These are phyloP conservation scores for Neogobius melanostomus DNA, from an alignment of 2,113 vertebrate species.

Conservation along the genomic window DNA sequence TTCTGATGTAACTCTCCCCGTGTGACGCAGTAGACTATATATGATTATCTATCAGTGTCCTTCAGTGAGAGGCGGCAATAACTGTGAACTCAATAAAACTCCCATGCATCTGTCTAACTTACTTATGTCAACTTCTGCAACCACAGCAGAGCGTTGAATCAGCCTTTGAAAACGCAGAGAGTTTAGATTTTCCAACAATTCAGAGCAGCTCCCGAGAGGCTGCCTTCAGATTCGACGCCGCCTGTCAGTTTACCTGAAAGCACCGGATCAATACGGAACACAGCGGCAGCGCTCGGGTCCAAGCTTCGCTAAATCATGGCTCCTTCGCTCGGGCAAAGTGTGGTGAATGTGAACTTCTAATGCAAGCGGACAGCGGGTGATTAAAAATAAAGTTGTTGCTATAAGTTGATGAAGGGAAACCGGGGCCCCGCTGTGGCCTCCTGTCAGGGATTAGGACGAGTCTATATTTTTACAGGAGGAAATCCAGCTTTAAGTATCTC, in stretches of 20 bases:
- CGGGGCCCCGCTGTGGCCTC: slow-evolving; percentile 46
- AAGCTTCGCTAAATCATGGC: slow-evolving; percentile 12
- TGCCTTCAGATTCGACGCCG: slow-evolving; percentile 1
- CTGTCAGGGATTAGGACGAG: slow-evolving; percentile 56
- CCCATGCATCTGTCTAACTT: neutral
- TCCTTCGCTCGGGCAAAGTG: neutral
- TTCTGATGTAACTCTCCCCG: neutral
- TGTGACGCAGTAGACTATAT: neutral
- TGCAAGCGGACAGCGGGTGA: neutral
- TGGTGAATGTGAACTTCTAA: neutral
- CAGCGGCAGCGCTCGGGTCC: neutral
- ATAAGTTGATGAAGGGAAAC: slow-evolving; percentile 27
- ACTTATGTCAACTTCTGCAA: neutral
- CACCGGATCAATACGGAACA: slow-evolving; percentile 24
- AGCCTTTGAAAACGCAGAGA: neutral
- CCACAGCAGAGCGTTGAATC: neutral
- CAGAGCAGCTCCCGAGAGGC: neutral
- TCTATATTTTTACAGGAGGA: slow-evolving; percentile 65
- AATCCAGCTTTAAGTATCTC: slow-evolving; percentile 61
- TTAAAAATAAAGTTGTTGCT: slow-evolving; percentile 41
- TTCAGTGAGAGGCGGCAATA: neutral
- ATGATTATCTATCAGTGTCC: neutral
- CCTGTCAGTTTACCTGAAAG: slow-evolving; percentile 20
- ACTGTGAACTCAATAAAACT: neutral
- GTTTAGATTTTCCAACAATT: neutral